Evolutionary conservation across 2,888 invertebrate species (phyloP).

Genomic region (Venustoraphidia nigricollis): DNA sequence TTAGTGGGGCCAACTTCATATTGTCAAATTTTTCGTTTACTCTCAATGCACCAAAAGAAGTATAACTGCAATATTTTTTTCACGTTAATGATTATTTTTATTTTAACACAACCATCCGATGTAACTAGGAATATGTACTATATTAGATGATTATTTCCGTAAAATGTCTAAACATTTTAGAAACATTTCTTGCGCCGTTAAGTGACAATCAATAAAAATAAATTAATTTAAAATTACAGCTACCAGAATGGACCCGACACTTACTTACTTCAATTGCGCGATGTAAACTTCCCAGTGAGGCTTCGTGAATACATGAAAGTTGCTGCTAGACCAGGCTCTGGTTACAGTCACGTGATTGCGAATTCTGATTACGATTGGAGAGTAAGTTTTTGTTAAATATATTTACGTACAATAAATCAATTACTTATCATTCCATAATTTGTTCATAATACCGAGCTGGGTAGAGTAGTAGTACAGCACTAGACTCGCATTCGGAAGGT

Average conservation of each 20-base stretch:
- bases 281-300: constrained; percentile 87
- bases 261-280: constrained; percentile 82
- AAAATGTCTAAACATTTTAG: neutral
- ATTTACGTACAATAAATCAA: too few species aligned
- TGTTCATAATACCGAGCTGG: too few species aligned
- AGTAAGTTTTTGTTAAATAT: constrained; percentile 31
- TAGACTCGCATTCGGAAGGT: too few species aligned
- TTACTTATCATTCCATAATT: too few species aligned
- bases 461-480: too few species aligned
- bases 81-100: neutral
- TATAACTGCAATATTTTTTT: too few species aligned
- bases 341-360: constrained; percentile 45
- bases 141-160: neutral
- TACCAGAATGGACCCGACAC: constrained; percentile 97
- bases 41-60: too few species aligned
- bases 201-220: neutral
- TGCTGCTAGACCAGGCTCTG: constrained; percentile 62
- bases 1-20: too few species aligned
- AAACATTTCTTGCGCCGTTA: neutral
- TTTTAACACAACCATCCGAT: too few species aligned
- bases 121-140: too few species aligned
- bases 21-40: too few species aligned
- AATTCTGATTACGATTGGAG: constrained; percentile 65
- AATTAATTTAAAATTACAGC: constrained; percentile 29
- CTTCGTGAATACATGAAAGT: constrained; percentile 89